Evolutionary conservation across 2,888 invertebrate genomes (phyloP).

Genomic region (Amitus sp.): DNA sequence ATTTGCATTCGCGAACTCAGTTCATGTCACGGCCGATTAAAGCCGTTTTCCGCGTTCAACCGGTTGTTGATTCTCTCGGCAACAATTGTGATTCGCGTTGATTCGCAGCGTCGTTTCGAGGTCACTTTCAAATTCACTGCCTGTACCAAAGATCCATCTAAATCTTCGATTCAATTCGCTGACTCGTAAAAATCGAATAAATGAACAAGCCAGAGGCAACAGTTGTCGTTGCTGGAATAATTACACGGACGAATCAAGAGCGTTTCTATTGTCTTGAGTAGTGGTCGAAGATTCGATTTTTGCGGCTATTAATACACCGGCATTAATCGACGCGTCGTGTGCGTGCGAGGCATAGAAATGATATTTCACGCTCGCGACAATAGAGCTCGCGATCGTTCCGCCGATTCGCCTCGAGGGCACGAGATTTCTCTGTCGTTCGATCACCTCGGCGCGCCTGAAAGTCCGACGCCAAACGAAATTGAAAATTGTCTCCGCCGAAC

Average conservation of each 20-base stretch:
- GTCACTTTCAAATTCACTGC: no score
- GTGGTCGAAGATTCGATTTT: conserved; percentile 35
- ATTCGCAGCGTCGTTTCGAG: conserved; percentile 46
- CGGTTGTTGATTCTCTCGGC: conserved; percentile 38
- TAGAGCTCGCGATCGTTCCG: conserved; percentile 47
- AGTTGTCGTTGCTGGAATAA: no score
- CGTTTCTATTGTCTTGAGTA: background rate
- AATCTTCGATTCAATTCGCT: no score
- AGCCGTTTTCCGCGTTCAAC: conserved; percentile 52
- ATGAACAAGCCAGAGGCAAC: no score
- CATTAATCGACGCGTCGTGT: conserved; percentile 57
- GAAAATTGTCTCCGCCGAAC: no score
- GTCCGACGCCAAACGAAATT: no score
- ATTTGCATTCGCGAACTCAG: conserved; percentile 53
- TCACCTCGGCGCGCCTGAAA: no score
- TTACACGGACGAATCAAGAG: background rate
- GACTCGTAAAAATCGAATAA: no score
- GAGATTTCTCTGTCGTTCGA: no score
- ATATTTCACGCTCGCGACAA: conserved; percentile 55
- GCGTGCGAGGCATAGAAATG: conserved; percentile 57
- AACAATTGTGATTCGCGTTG: conserved; percentile 42
- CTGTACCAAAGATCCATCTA: no score
- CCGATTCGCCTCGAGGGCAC: conserved; percentile 42
- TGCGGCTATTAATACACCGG: conserved; percentile 50
- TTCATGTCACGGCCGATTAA: conserved; percentile 40